Evolutionary conservation across 2,888 invertebrate species (phyloP), one percentile per base, ranked within the genome.

Genomic region (Neuroscelio doddi): DNA sequence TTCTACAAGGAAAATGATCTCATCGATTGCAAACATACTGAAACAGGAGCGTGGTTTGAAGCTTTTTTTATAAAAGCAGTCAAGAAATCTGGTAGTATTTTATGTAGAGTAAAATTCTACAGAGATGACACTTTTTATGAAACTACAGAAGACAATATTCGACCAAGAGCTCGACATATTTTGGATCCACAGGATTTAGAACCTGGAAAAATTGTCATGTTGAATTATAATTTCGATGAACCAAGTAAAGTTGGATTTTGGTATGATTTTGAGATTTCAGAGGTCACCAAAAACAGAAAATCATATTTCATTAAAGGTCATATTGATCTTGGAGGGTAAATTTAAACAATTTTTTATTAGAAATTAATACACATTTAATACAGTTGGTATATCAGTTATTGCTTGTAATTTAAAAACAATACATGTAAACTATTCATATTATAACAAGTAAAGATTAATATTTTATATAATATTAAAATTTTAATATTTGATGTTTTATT

Each of bases 1-100:
- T 85, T 87, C 68, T 90, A 88, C 73, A 82, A 84, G 72, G 72
- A 87, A 47, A 91, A 90, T 15, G 93, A 93, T 80, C 80, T 89
- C 0, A 85, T 94, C 53, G 93, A 94, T 81, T 87, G 89, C 46
- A 85, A 87, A 56, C 88, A 91, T 73, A 76, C 80, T n/a, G 86
- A 86, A 45, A 85, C 87, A 73, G 92, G 92, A 4, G 89, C 90
- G 5, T 94, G 93, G 93, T 89, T 89, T 81, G 93, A 93, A 84
- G 92, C 89, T 0, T 88, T 86, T 76, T 87, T 92, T 64, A 70
- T 85, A 1, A 86, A 86, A 69, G 89, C 91, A 68, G 86, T 88
- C 0, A 77, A 80, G 24, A 85, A 85, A 39, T 59, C 44, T 0
- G 69, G 69, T 0, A 67, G 76, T 41, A 46, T 77, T 29, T 8